A percentile compares a stretch with the other conserved stretches of the same genome.
Conservation (phyloP, 2,888 invertebrate genomes). For the Bimastos eiseni region DNA sequence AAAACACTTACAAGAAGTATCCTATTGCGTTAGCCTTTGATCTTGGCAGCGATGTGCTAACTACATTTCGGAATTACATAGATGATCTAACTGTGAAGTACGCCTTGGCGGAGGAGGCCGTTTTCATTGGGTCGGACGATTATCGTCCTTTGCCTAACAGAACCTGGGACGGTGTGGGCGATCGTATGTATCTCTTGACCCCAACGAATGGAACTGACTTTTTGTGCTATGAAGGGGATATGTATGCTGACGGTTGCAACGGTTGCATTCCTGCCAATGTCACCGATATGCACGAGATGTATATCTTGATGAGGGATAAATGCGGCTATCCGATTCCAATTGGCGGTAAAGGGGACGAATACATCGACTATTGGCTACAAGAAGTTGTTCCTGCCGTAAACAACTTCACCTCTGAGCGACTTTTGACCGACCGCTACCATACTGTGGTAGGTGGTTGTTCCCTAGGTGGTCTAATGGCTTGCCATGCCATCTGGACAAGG, state of each 20-base stretch:
- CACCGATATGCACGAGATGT: neutral
- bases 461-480: neutral
- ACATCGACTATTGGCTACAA: conserved; percentile 6
- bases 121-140: neutral
- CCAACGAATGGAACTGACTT: neutral
- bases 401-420: neutral
- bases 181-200: neutral
- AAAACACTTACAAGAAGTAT: conserved; percentile 15
- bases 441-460: conserved; percentile 9
- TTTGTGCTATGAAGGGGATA: neutral
- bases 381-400: neutral
- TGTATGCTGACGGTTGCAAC: conserved; percentile 1
- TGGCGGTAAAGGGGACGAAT: conserved; percentile 9
- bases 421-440: neutral
- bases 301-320: neutral
- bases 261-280: conserved; percentile 18
- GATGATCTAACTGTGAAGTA: neutral
- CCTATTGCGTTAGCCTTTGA: conserved; percentile 10
- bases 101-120: conserved; percentile 6
- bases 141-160: neutral
- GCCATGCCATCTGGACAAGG: conserved; percentile 3
- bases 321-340: neutral
- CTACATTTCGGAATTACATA: neutral
- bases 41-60: neutral
- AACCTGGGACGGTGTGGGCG: neutral